phyloP scores from a whole-genome alignment of 30 jellyfish, hydroid and myxozoan species.

The Sanderia malayensis region DNA sequence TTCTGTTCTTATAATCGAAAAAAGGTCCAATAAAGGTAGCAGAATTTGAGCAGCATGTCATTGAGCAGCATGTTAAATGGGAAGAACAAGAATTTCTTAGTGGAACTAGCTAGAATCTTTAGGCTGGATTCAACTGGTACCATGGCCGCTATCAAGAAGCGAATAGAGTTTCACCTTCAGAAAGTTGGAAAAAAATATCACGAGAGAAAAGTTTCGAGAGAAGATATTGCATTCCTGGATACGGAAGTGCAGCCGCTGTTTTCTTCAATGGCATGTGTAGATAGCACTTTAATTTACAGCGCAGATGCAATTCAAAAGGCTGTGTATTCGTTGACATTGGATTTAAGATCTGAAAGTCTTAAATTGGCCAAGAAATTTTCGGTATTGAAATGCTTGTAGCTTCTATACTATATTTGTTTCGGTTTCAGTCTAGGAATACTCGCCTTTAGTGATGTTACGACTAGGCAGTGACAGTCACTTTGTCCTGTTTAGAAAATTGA shows the following conservation, averaged over 20 bases:
- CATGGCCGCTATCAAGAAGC: conserved; percentile 34
- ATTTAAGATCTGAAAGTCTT: conserved; percentile 1
- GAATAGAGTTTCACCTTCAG: conserved; percentile 20
- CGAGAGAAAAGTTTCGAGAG: not conserved
- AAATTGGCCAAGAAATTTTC: not conserved
- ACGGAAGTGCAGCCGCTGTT: conserved; percentile 17
- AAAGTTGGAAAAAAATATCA: conserved; percentile 7
- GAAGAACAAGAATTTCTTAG: conserved; percentile 13
- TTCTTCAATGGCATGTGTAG: conserved; percentile 27
- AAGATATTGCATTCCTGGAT: conserved; percentile 28
- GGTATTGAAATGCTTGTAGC: not conserved
- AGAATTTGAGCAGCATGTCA: conserved; percentile 28
- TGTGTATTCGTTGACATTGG: conserved; percentile 31
- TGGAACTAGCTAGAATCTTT: conserved; percentile 33
- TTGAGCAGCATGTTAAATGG: conserved; percentile 6
- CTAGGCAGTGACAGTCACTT: not conserved
- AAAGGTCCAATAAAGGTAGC: conserved; percentile 23
- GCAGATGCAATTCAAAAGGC: conserved; percentile 27
- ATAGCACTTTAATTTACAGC: conserved; percentile 32
- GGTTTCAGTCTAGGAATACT: not conserved
- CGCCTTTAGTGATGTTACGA: not conserved
- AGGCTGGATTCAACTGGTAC: conserved; percentile 32
- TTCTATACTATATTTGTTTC: not conserved
- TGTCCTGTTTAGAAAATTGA: too few relatives aligned
- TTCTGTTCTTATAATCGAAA: conserved; percentile 12